Percentiles rank a stretch among this genome's conserved stretches.
Evolutionary conservation across 1,140 invertebrate species (phyloP).

Genomic region (Frieseomelitta varia): DNA sequence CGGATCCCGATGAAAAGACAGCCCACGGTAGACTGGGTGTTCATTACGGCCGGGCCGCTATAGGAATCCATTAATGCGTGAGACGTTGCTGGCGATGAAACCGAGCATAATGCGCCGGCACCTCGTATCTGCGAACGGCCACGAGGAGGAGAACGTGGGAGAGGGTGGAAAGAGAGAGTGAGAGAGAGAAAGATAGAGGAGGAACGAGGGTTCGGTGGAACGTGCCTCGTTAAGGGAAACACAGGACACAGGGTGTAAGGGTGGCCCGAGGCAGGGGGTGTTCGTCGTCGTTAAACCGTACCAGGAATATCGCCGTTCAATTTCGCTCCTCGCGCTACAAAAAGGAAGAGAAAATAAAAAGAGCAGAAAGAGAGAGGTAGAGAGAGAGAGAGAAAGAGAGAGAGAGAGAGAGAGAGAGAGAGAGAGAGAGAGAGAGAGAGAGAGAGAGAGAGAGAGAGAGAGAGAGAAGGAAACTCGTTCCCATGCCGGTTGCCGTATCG

Average conservation of each 20-base stretch:
- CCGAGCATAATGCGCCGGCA: slow-evolving; percentile 41
- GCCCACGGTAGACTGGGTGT: slow-evolving; percentile 49
- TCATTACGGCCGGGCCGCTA: slow-evolving; percentile 45
- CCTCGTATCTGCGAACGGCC: slow-evolving; percentile 42
- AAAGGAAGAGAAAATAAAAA: slow-evolving; percentile 15
- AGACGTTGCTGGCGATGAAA: slow-evolving; percentile 51
- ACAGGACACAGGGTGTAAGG: slow-evolving; percentile 61
- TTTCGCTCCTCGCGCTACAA: slow-evolving; percentile 60
- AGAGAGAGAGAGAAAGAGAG: slow-evolving; percentile 5
- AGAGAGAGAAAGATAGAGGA: neutral
- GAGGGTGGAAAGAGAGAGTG: neutral
- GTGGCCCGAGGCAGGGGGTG: slow-evolving; percentile 40
- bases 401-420: neutral
- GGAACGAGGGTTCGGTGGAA: slow-evolving; percentile 53
- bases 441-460: neutral
- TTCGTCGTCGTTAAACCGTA: slow-evolving; percentile 68
- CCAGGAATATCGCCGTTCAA: slow-evolving; percentile 69
- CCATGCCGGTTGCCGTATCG: slow-evolving; percentile 53
- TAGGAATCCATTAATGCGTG: slow-evolving; percentile 53
- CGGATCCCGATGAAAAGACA: slow-evolving; percentile 50
- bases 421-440: slow-evolving; percentile 10
- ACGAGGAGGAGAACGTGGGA: neutral
- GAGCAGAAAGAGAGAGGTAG: neutral
- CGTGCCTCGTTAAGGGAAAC: slow-evolving; percentile 68
- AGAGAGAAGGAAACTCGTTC: slow-evolving; percentile 11